phyloP scores from a whole-genome alignment of 2,888 invertebrate species.

The Amiota mariae region DNA sequence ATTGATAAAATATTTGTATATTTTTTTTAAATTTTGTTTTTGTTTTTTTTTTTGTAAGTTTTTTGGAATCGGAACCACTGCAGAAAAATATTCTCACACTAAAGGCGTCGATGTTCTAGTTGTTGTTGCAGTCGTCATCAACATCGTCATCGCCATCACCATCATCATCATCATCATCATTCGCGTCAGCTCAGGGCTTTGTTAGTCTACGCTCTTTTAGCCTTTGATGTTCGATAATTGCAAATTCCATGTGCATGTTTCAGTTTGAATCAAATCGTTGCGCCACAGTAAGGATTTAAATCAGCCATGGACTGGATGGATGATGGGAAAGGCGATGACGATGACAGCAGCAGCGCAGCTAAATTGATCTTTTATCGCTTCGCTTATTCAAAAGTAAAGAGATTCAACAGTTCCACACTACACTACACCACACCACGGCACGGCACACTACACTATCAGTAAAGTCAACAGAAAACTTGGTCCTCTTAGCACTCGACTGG shows the following conservation, averaged over 20 bases:
- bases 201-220: conserved; percentile 27
- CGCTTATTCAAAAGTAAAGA: conserved; percentile 38
- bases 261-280: conserved; percentile 66
- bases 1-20: no score
- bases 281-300: conserved; percentile 67
- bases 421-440: no score
- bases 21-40: no score
- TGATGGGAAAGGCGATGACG: background rate
- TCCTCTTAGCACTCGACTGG: no score
- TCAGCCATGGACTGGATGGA: conserved; percentile 51
- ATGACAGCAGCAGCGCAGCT: conserved; percentile 65
- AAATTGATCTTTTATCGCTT: conserved; percentile 72
- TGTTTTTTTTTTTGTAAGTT: no score
- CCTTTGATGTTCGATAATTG: conserved; percentile 72
- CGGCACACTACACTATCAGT: no score
- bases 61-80: background rate
- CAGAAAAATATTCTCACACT: background rate
- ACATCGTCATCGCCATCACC: background rate
- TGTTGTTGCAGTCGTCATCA: background rate
- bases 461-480: no score
- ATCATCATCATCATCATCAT: background rate
- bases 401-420: no score
- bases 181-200: background rate
- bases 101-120: background rate
- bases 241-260: conserved; percentile 71